Conservation (phyloP, 2,888 invertebrate genomes). For the Pollenia griseotomentosa region DNA sequence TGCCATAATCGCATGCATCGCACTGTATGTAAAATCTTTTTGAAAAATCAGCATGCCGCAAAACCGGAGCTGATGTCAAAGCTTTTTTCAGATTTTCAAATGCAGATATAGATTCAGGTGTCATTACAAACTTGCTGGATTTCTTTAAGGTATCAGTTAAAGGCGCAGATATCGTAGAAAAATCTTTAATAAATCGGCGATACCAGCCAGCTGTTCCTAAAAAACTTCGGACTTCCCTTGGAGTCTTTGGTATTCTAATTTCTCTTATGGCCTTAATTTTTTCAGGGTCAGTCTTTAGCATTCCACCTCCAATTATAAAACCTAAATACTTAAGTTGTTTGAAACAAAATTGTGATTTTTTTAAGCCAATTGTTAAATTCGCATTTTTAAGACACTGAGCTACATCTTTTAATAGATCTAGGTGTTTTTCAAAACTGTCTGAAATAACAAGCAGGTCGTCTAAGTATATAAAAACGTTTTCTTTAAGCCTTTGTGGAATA, state of each 20-base stretch:
- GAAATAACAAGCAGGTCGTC: neutral
- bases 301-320: neutral
- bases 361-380: neutral
- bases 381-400: neutral
- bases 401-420: neutral
- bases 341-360: neutral
- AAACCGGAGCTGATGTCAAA: too few species aligned
- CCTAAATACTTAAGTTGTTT: neutral
- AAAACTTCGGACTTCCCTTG: neutral
- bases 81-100: too few species aligned
- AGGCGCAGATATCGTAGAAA: neutral
- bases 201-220: slow-evolving; percentile 19
- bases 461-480: neutral
- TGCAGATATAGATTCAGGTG: too few species aligned
- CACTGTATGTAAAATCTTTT: too few species aligned
- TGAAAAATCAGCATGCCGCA: too few species aligned
- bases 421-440: neutral
- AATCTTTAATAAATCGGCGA: neutral
- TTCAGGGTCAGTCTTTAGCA: neutral
- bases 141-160: neutral
- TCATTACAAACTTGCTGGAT: too few species aligned
- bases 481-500: too few species aligned
- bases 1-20: too few species aligned
- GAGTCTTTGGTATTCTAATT: neutral
- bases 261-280: neutral